Percentiles rank a stretch among this genome's conserved stretches.
Evolutionary conservation across 2,797 vertebrate species (phyloP).

Genomic region (Echiichthys vipera): DNA sequence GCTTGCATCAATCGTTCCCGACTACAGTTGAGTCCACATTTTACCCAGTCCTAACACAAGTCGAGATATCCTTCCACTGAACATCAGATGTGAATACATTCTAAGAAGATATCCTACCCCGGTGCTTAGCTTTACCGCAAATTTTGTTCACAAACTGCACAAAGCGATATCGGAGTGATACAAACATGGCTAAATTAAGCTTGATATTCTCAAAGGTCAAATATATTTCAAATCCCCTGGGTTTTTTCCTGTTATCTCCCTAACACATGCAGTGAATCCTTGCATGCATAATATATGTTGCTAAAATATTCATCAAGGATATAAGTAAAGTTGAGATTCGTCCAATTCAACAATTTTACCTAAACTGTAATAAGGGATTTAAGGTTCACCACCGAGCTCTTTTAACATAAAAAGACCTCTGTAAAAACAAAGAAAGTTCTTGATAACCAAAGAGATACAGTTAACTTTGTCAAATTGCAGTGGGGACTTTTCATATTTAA

Average conservation of each 20-base stretch:
- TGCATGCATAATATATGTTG: slow-evolving; percentile 62
- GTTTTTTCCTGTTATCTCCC: slow-evolving; percentile 15
- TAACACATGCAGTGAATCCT: slow-evolving; percentile 20
- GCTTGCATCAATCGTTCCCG: too few species aligned
- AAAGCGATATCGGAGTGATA: background rate
- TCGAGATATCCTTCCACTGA: slow-evolving; percentile 27
- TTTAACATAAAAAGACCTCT: slow-evolving; percentile 22
- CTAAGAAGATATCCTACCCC: slow-evolving; percentile 4
- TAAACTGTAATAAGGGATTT: slow-evolving; percentile 37
- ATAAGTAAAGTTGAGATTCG: slow-evolving; percentile 55
- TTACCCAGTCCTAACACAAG: too few species aligned
- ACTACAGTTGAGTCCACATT: too few species aligned
- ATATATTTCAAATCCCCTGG: slow-evolving; percentile 29
- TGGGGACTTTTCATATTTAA: slow-evolving; percentile 7
- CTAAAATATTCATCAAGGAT: slow-evolving; percentile 69
- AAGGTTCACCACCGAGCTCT: background rate
- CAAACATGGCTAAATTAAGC: slow-evolving; percentile 26
- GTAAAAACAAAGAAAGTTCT: slow-evolving; percentile 5
- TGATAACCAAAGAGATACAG: slow-evolving; percentile 4
- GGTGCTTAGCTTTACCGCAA: background rate
- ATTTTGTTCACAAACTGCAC: slow-evolving; percentile 24
- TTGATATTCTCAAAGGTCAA: slow-evolving; percentile 50
- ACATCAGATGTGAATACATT: slow-evolving; percentile 9
- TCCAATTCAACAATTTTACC: slow-evolving; percentile 47
- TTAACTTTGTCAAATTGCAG: slow-evolving; percentile 5